Percentiles rank a stretch among this genome's conserved stretches.
phyloP scores from a whole-genome alignment of 2,888 invertebrate genomes.

The Parnassius smintheus region DNA sequence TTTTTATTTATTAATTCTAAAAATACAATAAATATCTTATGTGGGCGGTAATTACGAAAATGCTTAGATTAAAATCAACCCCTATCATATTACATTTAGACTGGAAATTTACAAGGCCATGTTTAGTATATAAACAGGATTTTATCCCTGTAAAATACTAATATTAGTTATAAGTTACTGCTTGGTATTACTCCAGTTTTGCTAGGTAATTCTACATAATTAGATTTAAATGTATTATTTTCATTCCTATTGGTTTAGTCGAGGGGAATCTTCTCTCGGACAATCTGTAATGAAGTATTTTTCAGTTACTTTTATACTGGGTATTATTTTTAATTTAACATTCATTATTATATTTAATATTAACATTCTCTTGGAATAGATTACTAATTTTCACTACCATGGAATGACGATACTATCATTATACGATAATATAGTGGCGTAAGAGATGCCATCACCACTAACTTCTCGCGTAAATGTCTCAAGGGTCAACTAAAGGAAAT shows the following conservation, averaged over 20 bases:
- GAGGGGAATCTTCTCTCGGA: conserved; percentile 87
- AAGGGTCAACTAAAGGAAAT: no score
- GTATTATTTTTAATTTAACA: no score
- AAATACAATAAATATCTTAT: conserved; percentile 26
- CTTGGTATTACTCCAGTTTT: background rate
- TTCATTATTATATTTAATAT: no score
- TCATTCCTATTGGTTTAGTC: conserved; percentile 66
- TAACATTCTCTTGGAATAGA: no score
- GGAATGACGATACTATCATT: no score
- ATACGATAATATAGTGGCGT: no score
- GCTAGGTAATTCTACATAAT: conserved; percentile 2
- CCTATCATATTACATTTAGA: conserved; percentile 8
- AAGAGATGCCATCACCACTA: no score
- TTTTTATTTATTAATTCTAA: conserved; percentile 11
- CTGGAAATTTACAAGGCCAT: conserved; percentile 7
- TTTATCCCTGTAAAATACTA: background rate
- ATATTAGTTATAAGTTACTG: background rate
- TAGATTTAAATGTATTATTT: background rate
- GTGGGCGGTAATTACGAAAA: conserved; percentile 25
- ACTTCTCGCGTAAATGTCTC: no score
- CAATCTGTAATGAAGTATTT: conserved; percentile 77
- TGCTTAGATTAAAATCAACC: conserved; percentile 25
- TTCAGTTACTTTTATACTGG: conserved; percentile 7
- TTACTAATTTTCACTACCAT: no score
- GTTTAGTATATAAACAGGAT: background rate